phyloP scores from a whole-genome alignment of 2,888 invertebrate genomes.

The Dugesia japonica region DNA sequence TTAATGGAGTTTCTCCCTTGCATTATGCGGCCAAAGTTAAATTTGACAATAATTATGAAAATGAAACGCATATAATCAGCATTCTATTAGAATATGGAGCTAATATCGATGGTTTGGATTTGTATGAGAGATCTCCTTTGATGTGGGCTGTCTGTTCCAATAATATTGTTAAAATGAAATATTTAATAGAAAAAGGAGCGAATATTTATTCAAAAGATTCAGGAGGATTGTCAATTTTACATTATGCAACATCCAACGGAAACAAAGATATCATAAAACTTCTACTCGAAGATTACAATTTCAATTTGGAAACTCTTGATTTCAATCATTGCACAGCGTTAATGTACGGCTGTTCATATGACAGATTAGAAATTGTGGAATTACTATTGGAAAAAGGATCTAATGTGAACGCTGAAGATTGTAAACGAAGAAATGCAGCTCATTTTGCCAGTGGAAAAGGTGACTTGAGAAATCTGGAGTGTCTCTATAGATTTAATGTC shows the following conservation, averaged over 20 bases:
- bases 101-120: not conserved
- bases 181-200: not conserved
- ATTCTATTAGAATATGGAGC: not conserved
- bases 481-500: not conserved
- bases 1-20: not conserved
- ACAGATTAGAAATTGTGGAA: not conserved
- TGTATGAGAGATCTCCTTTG: not conserved
- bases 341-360: not conserved
- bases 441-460: conserved; percentile 9
- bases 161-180: not conserved
- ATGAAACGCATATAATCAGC: not conserved
- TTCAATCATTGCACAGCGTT: not conserved
- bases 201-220: not conserved
- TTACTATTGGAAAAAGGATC: not conserved
- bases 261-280: not conserved
- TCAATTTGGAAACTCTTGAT: not conserved
- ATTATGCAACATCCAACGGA: not conserved
- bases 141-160: conserved; percentile 10
- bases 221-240: not conserved
- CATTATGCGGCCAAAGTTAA: not conserved
- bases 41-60: not conserved
- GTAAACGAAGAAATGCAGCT: conserved; percentile 12
- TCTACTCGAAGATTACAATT: not conserved
- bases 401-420: not conserved
- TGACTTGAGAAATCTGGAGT: not conserved